These are phyloP conservation scores for Hemistola chrysoprasaria DNA, from an alignment of 2,888 invertebrate genomes.

Conservation along the genomic window DNA sequence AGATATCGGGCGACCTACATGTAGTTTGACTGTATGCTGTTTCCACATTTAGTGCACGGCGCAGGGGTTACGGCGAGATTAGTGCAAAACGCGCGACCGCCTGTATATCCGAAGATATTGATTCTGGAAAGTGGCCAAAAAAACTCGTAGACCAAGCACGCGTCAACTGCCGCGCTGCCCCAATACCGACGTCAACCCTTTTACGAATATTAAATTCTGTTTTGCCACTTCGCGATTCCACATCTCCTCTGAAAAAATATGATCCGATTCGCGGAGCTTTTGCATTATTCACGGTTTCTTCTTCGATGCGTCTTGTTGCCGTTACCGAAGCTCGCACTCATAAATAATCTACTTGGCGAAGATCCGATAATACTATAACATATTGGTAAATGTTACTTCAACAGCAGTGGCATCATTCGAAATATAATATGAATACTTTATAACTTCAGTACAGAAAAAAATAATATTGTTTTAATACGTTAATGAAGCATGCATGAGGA, in stretches of 20 bases:
- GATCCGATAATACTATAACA: constrained; percentile 7
- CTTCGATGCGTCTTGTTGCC: constrained; percentile 42
- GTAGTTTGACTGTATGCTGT: constrained; percentile 28
- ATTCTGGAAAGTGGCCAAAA: constrained; percentile 81
- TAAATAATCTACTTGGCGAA: constrained; percentile 16
- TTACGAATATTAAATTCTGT: constrained; percentile 83
- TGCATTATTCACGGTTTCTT: constrained; percentile 67
- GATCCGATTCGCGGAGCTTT: constrained; percentile 65
- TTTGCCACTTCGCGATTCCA: constrained; percentile 80
- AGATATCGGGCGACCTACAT: constrained; percentile 27
- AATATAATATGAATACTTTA: not conserved
- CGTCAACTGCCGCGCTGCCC: constrained; percentile 78
- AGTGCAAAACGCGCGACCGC: constrained; percentile 75
- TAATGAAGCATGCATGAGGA: not conserved
- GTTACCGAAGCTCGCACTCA: constrained; percentile 25
- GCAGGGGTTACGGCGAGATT: constrained; percentile 62
- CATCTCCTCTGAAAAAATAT: constrained; percentile 69
- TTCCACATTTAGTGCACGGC: constrained; percentile 40
- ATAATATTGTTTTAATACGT: not conserved
- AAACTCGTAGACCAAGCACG: constrained; percentile 75
- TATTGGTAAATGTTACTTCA: not conserved
- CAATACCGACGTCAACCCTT: constrained; percentile 78
- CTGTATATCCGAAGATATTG: constrained; percentile 77
- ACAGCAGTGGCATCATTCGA: not conserved
- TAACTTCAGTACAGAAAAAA: no score